Percentiles rank a stretch among this genome's conserved stretches.
Evolutionary conservation across 2,797 vertebrate species (phyloP).

Genomic region (Rhinophrynus dorsalis): DNA sequence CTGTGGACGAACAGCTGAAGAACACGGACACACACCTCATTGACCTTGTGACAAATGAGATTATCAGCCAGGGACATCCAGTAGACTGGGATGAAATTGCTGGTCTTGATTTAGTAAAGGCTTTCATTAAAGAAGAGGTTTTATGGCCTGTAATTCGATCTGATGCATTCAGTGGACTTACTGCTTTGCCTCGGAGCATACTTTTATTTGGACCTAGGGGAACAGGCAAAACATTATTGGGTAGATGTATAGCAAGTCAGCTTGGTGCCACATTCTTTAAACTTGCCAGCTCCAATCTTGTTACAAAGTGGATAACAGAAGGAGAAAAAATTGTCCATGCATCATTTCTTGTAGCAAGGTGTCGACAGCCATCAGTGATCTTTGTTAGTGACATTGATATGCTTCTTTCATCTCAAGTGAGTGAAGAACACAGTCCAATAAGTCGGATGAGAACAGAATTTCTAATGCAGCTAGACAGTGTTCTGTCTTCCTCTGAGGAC

Average conservation of each 20-base stretch:
- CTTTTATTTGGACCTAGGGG: conserved; percentile 98
- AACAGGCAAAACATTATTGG: conserved; percentile 94
- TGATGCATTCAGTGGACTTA: conserved; percentile 92
- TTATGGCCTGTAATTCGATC: conserved; percentile 97
- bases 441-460: conserved; percentile 93
- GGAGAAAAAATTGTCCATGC: conserved; percentile 96
- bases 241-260: conserved; percentile 94
- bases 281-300: conserved; percentile 87
- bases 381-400: conserved; percentile 96
- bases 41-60: conserved; percentile 94
- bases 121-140: conserved; percentile 95
- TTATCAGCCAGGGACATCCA: conserved; percentile 90
- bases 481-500: conserved; percentile 92
- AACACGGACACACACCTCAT: conserved; percentile 92
- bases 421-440: conserved; percentile 89
- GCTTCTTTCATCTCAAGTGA: conserved; percentile 88
- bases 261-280: conserved; percentile 92
- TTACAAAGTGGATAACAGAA: conserved; percentile 93
- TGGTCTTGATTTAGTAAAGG: conserved; percentile 94
- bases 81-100: conserved; percentile 98
- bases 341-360: conserved; percentile 92
- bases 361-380: conserved; percentile 94
- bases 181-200: conserved; percentile 92
- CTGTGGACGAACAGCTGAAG: conserved; percentile 95
- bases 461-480: conserved; percentile 93